These are phyloP conservation scores for Enteromius thamalakanensis DNA, from an alignment of 2,797 vertebrate genomes.

Conservation along the genomic window DNA sequence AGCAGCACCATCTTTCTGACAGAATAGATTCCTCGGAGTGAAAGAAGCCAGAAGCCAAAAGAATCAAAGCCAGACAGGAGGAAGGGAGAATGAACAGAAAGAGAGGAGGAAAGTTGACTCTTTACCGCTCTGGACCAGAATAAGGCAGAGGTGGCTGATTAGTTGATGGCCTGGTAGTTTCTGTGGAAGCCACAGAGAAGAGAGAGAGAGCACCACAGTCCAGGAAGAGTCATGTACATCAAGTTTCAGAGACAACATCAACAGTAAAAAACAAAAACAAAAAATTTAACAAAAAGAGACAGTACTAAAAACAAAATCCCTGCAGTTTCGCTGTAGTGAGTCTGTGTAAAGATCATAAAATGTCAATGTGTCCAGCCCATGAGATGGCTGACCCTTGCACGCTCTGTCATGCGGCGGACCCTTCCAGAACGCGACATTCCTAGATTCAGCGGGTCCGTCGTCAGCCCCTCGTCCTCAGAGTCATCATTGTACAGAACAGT, in stretches of 20 bases:
- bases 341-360: constrained; percentile 55
- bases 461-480: constrained; percentile 86
- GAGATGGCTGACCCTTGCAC: constrained; percentile 97
- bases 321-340: constrained; percentile 83
- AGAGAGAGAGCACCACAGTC: constrained; percentile 76
- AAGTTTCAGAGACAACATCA: constrained; percentile 67
- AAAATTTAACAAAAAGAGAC: constrained; percentile 60
- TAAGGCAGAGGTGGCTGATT: constrained; percentile 87
- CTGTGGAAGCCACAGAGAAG: constrained; percentile 60
- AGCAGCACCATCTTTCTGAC: constrained; percentile 58
- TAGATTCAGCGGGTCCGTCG: constrained; percentile 94
- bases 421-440: constrained; percentile 95
- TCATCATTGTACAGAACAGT: constrained; percentile 94
- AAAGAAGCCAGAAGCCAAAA: constrained; percentile 14
- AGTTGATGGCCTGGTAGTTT: constrained; percentile 60
- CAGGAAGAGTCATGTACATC: constrained; percentile 69
- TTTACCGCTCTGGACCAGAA: constrained; percentile 78
- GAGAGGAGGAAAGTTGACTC: constrained; percentile 28
- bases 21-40: background rate
- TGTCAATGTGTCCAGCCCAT: constrained; percentile 97
- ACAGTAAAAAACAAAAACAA: constrained; percentile 23
- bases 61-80: constrained; percentile 33
- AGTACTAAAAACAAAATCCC: constrained; percentile 80
- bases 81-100: background rate
- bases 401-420: constrained; percentile 98